Base-by-base conservation (phyloP, 2,113 vertebrate genomes). In the Oxygymnocypris stewartii region DNA sequence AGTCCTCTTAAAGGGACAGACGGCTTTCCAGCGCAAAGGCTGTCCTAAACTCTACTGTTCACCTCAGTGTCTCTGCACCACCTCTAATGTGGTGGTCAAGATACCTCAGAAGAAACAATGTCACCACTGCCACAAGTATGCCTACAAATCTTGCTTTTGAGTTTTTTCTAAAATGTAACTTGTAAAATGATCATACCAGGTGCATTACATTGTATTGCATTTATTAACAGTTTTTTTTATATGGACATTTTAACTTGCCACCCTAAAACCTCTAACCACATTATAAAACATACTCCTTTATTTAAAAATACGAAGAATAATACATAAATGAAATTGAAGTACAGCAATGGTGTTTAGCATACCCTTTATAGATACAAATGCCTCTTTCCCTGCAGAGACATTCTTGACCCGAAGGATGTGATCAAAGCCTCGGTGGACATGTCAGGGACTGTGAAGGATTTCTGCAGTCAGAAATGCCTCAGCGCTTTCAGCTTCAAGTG, bases 1-100 rank as follows among this genome's bases (percentile, higher is more conserved):
- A 95, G 92, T 93, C 89, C 95, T 99, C 88, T 93, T 97, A 86
- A 99, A 97, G 90, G 98, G 98, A 25, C 98, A 99, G 93, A 99
- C 97, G 0, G 98, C 98, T 1, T 99, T 97, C 93, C 98, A 99
- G 94, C 96, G 96, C 90, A 99, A 98, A 93, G 97, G 98, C 86
- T 97, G 95, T 10, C 83, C 4, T 86, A 89, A 8, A 79, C 96
- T 97, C 82, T 97, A 95, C 94, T 97, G 96, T 92, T 97, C 96
- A 87, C 92, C 96, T 91, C 86, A 93, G 93, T 97, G 96, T 94
- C 96, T 97, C 92, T 97, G 95, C 91, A 96, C 95, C 94, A 96
- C 96, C 82, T 95, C 94, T 75, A 92, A 94, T 84, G 93, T 95
- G 28, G 28, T 31, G 5, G 73, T 90, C 90, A 95, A 93, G 83